Evolutionary conservation across 2,797 vertebrate genomes (phyloP).

Genomic region (Denticeps clupeoides): DNA sequence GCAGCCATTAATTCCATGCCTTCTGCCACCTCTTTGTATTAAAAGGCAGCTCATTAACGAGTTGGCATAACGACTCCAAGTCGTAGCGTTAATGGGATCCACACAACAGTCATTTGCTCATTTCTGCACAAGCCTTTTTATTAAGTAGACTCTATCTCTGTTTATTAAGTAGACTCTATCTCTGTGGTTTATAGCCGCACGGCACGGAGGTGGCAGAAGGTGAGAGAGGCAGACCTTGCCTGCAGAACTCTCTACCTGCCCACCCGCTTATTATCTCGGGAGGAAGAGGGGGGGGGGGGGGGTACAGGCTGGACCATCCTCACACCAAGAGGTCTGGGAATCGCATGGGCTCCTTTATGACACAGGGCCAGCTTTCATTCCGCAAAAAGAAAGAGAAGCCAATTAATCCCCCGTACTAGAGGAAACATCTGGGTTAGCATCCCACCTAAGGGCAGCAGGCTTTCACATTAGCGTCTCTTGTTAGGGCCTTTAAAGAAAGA

Average conservation of each 20-base stretch:
- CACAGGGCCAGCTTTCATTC: conserved; percentile 3
- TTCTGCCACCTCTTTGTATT: conserved; percentile 28
- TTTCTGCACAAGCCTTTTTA: conserved; percentile 38
- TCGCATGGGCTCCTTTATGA: conserved; percentile 9
- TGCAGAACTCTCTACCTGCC: background rate
- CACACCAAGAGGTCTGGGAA: background rate
- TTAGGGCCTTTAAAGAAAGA: conserved; percentile 46
- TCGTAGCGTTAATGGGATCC: conserved; percentile 37
- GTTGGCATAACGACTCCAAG: conserved; percentile 38
- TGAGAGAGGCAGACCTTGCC: background rate
- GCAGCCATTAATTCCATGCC: background rate
- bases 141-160: conserved; percentile 30
- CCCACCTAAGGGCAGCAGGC: conserved; percentile 45
- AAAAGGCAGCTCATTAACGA: conserved; percentile 30
- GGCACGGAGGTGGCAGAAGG: background rate
- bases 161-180: conserved; percentile 3
- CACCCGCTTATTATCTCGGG: background rate
- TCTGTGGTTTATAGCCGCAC: conserved; percentile 4
- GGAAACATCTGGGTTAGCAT: conserved; percentile 49
- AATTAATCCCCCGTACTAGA: conserved; percentile 42
- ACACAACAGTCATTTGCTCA: conserved; percentile 35
- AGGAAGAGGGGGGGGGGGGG: conserved; percentile 1
- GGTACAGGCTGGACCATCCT: background rate
- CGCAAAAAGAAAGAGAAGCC: conserved; percentile 7
- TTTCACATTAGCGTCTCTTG: conserved; percentile 52